Evolutionary conservation across 1,140 invertebrate species (phyloP), one percentile per base, ranked within the genome.

Genomic region (Caenorhabditis tropicalis): DNA sequence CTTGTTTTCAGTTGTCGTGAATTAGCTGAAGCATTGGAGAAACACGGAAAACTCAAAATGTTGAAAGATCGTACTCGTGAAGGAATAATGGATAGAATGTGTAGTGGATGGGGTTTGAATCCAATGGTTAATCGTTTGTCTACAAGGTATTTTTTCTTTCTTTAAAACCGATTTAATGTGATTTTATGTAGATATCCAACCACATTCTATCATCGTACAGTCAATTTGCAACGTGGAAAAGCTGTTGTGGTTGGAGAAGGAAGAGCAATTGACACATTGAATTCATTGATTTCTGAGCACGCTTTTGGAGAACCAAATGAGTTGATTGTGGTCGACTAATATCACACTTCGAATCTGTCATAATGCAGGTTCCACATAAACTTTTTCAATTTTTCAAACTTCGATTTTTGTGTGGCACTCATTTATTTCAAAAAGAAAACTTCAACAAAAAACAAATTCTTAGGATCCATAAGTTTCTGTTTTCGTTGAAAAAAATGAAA

Each of bases 71-170:
- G 65, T 43, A 74, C 65, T 43, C 65, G n/a, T 43, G 65, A 74
- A 74, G 65, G 36, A 27, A 74, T 74, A 9, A 43, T 74, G n/a
- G 65, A 74, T 24, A 21, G 65, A 74, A 74, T 74, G 65, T 74
- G 65, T 36, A 74, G 65, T 43, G 65, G 65, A 46, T 74, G 65
- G 65, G 65, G 65, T 36, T n/a, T 74, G 36, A 74, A 74, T 74
- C 65, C 65, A 46, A 43, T 74, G 33, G 65, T 74, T 10, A 74
- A 74, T 27, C 65, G 65, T 12, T 15, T 74, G 1, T 74, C 65
- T 24, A 74, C 65, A 9, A 74, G 58, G 58, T 65, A n/a, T 19
- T 5, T 3, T 51, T 3, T 1, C 0, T n/a, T n/a, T n/a, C 15
- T 6, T 19, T 15, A 0, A n/a, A 51, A n/a, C 15, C n/a, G 16